Conservation (phyloP, 2,888 invertebrate species). For the Autographa pulchrina region DNA sequence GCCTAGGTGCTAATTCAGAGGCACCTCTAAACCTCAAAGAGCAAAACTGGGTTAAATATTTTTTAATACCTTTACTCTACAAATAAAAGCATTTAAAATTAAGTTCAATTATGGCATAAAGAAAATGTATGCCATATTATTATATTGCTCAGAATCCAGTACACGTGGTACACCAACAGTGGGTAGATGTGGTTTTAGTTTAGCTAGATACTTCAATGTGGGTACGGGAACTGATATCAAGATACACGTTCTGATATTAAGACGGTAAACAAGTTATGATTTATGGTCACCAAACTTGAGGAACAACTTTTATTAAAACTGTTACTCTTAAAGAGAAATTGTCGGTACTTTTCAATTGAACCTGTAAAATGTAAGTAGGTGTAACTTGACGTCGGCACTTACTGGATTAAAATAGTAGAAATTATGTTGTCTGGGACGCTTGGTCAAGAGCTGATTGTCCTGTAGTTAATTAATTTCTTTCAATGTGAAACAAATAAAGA, state of each 20-base stretch:
- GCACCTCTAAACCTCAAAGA: too few relatives aligned
- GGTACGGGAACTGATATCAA: slow-evolving; percentile 11
- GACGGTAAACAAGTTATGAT: slow-evolving; percentile 19
- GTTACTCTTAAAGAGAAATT: slow-evolving; percentile 3
- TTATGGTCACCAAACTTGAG: slow-evolving; percentile 27
- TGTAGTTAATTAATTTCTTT: too few relatives aligned
- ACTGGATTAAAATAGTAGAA: too few relatives aligned
- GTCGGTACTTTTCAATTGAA: neutral
- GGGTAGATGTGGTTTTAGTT: neutral
- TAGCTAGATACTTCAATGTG: neutral
- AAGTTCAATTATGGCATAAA: neutral
- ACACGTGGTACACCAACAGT: neutral
- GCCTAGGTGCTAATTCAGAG: too few relatives aligned
- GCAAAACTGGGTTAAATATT: too few relatives aligned
- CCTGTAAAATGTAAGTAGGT: neutral
- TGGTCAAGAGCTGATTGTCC: too few relatives aligned
- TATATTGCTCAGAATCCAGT: neutral
- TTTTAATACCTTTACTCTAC: too few relatives aligned
- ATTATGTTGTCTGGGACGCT: too few relatives aligned
- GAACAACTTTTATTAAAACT: slow-evolving; percentile 14
- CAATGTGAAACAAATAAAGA: too few relatives aligned
- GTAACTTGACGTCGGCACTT: too few relatives aligned
- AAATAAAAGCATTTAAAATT: too few relatives aligned
- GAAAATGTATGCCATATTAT: neutral
- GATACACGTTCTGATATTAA: slow-evolving; percentile 15